Percentiles rank a stretch among this genome's conserved stretches.
Conservation (phyloP, 1,140 invertebrate species). For the Microplitis demolitor region DNA sequence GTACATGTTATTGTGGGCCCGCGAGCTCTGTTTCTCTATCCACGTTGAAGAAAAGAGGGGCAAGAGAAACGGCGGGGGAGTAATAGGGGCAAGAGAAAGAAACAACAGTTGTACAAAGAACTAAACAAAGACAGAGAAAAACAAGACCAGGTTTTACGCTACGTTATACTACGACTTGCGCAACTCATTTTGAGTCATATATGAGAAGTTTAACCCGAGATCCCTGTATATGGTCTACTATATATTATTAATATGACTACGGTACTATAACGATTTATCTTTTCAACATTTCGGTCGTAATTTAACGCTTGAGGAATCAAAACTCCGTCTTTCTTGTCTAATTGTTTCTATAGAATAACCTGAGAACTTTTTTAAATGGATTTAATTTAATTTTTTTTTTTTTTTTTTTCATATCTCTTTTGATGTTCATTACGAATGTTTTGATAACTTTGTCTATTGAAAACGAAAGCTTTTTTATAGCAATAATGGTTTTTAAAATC, state of each 20-base stretch:
- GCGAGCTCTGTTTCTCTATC: too few relatives aligned
- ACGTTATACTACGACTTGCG: conserved; percentile 44
- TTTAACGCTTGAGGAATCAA: conserved; percentile 1
- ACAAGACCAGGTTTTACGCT: conserved; percentile 47
- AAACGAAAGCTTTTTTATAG: too few relatives aligned
- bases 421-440: too few relatives aligned
- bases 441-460: too few relatives aligned
- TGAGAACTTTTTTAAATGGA: neutral
- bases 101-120: conserved; percentile 12
- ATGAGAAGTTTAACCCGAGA: neutral
- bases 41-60: neutral
- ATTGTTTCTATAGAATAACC: neutral
- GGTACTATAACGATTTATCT: neutral
- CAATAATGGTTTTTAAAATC: too few relatives aligned
- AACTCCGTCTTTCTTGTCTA: neutral
- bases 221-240: neutral
- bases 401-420: neutral
- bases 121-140: conserved; percentile 16
- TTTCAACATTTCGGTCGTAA: neutral
- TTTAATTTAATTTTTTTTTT: neutral
- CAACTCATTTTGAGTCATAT: conserved; percentile 20
- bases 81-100: neutral
- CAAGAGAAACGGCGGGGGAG: neutral
- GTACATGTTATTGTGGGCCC: neutral
- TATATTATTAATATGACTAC: neutral